Evolutionary conservation across 2,797 vertebrate species (phyloP).

Genomic region (Enteromius thamalakanensis): DNA sequence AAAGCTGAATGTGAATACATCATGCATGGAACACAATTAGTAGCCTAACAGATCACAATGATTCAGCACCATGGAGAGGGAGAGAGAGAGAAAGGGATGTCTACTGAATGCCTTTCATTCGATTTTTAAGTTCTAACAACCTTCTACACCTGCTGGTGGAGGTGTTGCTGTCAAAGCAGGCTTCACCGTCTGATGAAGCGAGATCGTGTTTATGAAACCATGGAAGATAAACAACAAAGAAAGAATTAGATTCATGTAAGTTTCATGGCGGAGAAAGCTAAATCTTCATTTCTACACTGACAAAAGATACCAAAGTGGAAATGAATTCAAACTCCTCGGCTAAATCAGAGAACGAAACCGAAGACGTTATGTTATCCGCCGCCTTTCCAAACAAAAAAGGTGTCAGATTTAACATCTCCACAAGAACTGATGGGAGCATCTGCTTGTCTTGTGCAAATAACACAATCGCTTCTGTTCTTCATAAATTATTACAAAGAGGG

Average conservation of each 20-base stretch:
- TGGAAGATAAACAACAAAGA: slow-evolving; percentile 11
- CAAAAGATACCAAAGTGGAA: slow-evolving; percentile 16
- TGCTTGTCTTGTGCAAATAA: slow-evolving; percentile 38
- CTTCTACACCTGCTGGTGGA: slow-evolving; percentile 8
- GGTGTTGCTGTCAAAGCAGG: slow-evolving; percentile 27
- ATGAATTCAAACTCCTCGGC: neutral
- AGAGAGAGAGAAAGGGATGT: slow-evolving; percentile 39
- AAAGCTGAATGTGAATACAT: slow-evolving; percentile 66
- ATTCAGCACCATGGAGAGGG: slow-evolving; percentile 65
- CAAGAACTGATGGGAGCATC: slow-evolving; percentile 31
- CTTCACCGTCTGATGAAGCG: slow-evolving; percentile 8
- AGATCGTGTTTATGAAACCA: slow-evolving; percentile 31
- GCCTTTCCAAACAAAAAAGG: slow-evolving; percentile 35
- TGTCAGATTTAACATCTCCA: slow-evolving; percentile 38
- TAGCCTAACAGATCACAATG: slow-evolving; percentile 69
- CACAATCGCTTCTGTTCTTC: slow-evolving; percentile 43
- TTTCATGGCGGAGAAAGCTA: slow-evolving; percentile 27
- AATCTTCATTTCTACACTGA: slow-evolving; percentile 40
- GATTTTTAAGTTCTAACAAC: slow-evolving; percentile 10
- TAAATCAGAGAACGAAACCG: neutral
- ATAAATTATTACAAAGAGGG: slow-evolving; percentile 46
- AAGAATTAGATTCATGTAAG: neutral
- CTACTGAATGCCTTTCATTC: slow-evolving; percentile 3
- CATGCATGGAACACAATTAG: slow-evolving; percentile 72
- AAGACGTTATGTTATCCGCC: neutral